Base-by-base conservation (phyloP, 2,888 invertebrate genomes). In the Masnerella sp. region DNA sequence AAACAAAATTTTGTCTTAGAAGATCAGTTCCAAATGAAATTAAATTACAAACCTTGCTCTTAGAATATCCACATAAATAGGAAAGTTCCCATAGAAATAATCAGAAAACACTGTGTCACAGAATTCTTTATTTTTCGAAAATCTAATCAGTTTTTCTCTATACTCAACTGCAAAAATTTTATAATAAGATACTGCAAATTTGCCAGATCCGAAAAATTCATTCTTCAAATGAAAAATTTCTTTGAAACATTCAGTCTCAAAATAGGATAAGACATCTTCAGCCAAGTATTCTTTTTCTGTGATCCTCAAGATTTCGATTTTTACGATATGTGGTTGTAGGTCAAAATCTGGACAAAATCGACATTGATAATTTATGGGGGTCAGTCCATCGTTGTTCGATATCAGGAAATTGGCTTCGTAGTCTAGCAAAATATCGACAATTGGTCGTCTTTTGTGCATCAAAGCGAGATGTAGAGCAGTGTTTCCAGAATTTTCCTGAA, bases 341-440 rank as follows among this genome's bases (percentile, higher is more conserved):
- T 74, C 70, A 12, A 70, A 67, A 7, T 74, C 70, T 5, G 74
- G 70, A 32, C 58, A 67, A 38, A 43, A 67, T 9, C 38, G 49
- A 30, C 70, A 59, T 7, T 70, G 74, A 20, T 67, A 74, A 28
- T 74, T 74, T 14, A 70, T 17, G 0, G 74, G 67, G 8, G 74
- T 70, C 2, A 74, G 36, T 12, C 70, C 70, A n/a, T 51, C 38
- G 4, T 45, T 34, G 9, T 74, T 70, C 8, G 70, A 38, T 18
- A 70, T 56, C 3, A 75, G n/a, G 42, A 72, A 68, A 45, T 64
- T 64, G 0, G 75, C 62, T 43, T 72, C 75, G 38, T 75, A 68
- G 14, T 71, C 68, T 1, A 72, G 56, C 3, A 75, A 40, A 22
- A 54, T 47, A 11, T 75, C 68, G 5, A 70, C 61, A 7, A 72